Conservation (phyloP, 2,113 vertebrate genomes). For the Urocitellus parryii region DNA sequence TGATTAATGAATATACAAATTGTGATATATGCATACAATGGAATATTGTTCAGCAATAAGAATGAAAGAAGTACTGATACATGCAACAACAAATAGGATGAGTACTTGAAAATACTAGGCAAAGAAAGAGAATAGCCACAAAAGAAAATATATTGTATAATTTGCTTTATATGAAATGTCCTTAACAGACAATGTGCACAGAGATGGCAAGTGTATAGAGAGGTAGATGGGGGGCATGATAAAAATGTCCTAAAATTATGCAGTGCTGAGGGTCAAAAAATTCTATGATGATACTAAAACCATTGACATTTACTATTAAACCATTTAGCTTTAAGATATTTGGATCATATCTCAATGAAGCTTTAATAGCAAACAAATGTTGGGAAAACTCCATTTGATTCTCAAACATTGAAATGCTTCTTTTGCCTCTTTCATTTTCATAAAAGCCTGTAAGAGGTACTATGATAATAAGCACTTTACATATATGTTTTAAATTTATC, state of each 20-base stretch:
- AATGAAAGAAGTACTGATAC: not conserved
- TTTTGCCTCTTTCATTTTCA: not conserved
- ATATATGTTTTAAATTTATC: not conserved
- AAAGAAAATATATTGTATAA: not conserved
- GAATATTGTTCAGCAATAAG: slow-evolving; percentile 4
- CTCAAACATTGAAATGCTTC: not conserved
- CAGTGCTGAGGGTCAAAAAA: not conserved
- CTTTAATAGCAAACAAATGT: not conserved
- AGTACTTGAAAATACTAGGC: not conserved
- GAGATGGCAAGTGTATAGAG: not conserved
- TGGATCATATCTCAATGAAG: not conserved
- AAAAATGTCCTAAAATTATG: not conserved
- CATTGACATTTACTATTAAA: not conserved
- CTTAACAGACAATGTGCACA: not conserved
- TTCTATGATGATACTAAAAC: not conserved
- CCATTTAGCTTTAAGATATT: not conserved
- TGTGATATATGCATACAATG: not conserved
- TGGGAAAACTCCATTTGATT: not conserved
- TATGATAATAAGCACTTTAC: not conserved
- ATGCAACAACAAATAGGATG: not conserved
- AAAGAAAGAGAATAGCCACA: not conserved
- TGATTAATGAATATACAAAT: not conserved
- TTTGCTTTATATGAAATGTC: not conserved
- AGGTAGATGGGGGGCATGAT: fast-evolving
- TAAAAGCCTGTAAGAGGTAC: not conserved